Base-by-base conservation (phyloP, 2,888 invertebrate genomes). In the Boloria selene region DNA sequence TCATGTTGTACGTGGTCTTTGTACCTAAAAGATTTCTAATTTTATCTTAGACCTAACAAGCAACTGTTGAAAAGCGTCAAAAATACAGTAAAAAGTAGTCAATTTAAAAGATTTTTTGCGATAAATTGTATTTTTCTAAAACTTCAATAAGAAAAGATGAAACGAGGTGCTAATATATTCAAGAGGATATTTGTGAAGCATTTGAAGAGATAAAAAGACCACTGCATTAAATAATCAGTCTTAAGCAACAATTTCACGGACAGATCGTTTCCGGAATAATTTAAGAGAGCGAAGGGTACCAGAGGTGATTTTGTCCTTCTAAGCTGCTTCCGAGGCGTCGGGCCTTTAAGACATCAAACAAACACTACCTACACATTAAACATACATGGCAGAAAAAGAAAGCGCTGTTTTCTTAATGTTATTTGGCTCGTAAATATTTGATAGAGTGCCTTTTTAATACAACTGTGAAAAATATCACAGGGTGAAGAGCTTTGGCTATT, bases 351-450 rank as follows among this genome's bases (percentile, higher is more conserved):
- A 88, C 86, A 88, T 90, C 88, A 90, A 90, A 88, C 82, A 81
- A 65, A 81, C 83, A 85, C 83, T 84, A 82, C 78, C 77, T 80
- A 80, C 79, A 79, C 87, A 88, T 88, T 87, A 88, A 88, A 88
- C 88, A 88, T 86, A 88, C 86, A 86, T 84, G 82, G 74, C 72
- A 77, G 76, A 79, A 73, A 80, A 81, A 83, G 81, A 82, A 83
- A 84, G 79, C 80, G 78, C 70, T 79, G 82, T 81, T 87, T 84
- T 85, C 86, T 87, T 87, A 88, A 89, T 86, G 85, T 84, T 85
- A 83, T 88, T 87, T 85, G 76, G 76, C 77, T 79, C 80, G 87
- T 88, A 86, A 88, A 90, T 90, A 88, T 89, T 90, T 85, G 79
- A 89, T 86, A 73, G 77, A 72, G 69, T 68, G 64, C 67, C 69